Conservation (phyloP, 2,797 vertebrate genomes). For the Anguilla pacifica region DNA sequence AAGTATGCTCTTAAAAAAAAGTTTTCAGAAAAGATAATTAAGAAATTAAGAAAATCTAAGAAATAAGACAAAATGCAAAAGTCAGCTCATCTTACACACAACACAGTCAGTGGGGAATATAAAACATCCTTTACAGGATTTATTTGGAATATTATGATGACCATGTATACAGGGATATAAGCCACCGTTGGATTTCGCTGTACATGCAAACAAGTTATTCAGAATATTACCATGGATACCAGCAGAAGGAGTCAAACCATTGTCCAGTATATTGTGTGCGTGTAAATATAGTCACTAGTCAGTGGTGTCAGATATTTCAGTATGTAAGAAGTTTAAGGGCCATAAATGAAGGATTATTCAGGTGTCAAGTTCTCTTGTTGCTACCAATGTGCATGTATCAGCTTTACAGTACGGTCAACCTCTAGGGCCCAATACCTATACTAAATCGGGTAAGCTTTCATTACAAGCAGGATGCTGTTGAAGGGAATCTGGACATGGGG, state of each 20-base stretch:
- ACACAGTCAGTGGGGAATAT: background rate
- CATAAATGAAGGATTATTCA: background rate
- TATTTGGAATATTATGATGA: background rate
- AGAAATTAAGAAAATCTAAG: background rate
- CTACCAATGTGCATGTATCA: constrained; percentile 26
- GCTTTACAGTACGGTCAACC: constrained; percentile 17
- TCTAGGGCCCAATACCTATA: constrained; percentile 28
- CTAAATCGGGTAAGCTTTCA: background rate
- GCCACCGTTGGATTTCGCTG: background rate
- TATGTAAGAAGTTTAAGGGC: background rate
- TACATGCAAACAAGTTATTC: background rate
- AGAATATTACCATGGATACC: background rate
- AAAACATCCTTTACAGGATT: too few relatives aligned
- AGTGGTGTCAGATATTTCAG: background rate
- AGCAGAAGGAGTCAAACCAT: background rate
- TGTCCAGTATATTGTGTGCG: background rate
- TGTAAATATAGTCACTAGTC: background rate
- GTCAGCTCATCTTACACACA: background rate
- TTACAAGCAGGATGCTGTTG: constrained; percentile 15
- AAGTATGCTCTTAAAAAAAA: too few relatives aligned
- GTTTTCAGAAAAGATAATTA: background rate
- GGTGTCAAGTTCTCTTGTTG: constrained; percentile 12
- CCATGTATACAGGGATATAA: background rate
- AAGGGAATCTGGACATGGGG: background rate
- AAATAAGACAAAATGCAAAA: background rate